Percentiles rank a stretch among this genome's conserved stretches.
These are phyloP conservation scores for Diprion similis DNA, from an alignment of 1,140 invertebrate species.

Conservation along the genomic window DNA sequence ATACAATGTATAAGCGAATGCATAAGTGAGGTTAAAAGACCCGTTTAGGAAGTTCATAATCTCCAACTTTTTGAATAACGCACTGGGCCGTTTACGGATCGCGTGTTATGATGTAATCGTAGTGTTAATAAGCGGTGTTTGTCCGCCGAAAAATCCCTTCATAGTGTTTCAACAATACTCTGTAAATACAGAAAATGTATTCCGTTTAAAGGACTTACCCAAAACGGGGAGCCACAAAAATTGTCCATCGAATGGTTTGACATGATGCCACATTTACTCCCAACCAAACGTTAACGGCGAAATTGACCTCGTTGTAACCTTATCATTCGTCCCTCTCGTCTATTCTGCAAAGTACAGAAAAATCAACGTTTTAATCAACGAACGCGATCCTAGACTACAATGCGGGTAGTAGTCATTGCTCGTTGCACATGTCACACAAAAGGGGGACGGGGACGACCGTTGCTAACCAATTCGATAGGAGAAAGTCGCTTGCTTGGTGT, in stretches of 20 bases:
- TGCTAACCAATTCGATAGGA: too few relatives aligned
- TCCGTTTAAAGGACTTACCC: slow-evolving; percentile 62
- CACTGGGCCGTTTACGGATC: too few relatives aligned
- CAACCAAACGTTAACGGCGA: background rate
- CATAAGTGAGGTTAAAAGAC: too few relatives aligned
- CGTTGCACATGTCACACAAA: background rate
- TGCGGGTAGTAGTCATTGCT: background rate
- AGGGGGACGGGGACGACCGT: too few relatives aligned
- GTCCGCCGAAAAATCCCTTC: slow-evolving; percentile 12
- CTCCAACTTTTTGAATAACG: too few relatives aligned
- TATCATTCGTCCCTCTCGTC: background rate
- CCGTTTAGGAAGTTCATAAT: too few relatives aligned
- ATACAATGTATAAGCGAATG: too few relatives aligned
- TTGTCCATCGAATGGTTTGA: slow-evolving; percentile 59
- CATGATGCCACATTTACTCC: background rate
- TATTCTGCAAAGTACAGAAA: background rate
- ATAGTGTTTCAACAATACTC: background rate
- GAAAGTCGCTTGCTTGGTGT: too few relatives aligned
- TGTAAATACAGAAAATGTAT: background rate
- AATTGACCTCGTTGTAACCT: background rate
- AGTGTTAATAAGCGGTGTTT: background rate
- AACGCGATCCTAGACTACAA: background rate
- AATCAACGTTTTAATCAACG: background rate
- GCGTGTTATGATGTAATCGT: background rate
- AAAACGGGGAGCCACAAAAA: slow-evolving; percentile 70